phyloP scores from a whole-genome alignment of 1,140 invertebrate species.

The Papilio xuthus region DNA sequence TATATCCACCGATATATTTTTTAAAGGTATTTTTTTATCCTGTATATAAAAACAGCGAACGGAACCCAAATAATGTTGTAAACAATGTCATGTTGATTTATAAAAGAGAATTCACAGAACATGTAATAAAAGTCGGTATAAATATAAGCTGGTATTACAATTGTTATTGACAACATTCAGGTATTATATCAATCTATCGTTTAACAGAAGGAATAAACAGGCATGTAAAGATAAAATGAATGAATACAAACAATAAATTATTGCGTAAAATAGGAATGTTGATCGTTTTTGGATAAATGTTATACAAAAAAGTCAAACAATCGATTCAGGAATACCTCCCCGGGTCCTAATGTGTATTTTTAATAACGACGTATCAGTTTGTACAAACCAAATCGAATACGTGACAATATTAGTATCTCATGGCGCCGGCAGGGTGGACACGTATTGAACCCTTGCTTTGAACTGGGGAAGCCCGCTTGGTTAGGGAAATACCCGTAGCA shows the following conservation, averaged over 20 bases:
- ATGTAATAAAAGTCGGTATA: constrained; percentile 23
- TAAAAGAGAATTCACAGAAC: neutral
- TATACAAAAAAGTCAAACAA: too few relatives aligned
- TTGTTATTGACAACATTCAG: neutral
- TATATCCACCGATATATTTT: too few relatives aligned
- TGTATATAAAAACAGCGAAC: neutral
- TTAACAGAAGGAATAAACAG: neutral
- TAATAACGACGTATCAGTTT: neutral
- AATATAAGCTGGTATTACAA: neutral
- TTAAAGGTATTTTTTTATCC: neutral
- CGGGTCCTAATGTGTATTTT: neutral
- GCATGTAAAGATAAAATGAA: neutral
- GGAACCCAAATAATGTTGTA: constrained; percentile 9
- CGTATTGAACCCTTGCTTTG: neutral
- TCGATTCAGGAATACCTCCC: too few relatives aligned
- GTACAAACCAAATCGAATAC: neutral
- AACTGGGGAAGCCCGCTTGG: neutral
- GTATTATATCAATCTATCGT: too few relatives aligned
- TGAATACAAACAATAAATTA: neutral
- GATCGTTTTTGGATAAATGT: too few relatives aligned
- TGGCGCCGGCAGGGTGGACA: neutral
- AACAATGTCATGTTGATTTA: constrained; percentile 12
- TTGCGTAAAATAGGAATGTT: too few relatives aligned
- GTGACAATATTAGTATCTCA: neutral
- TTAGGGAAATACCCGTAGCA: neutral